These are phyloP conservation scores for Phoeniculus purpureus DNA, from an alignment of 2,797 vertebrate species.

Conservation along the genomic window DNA sequence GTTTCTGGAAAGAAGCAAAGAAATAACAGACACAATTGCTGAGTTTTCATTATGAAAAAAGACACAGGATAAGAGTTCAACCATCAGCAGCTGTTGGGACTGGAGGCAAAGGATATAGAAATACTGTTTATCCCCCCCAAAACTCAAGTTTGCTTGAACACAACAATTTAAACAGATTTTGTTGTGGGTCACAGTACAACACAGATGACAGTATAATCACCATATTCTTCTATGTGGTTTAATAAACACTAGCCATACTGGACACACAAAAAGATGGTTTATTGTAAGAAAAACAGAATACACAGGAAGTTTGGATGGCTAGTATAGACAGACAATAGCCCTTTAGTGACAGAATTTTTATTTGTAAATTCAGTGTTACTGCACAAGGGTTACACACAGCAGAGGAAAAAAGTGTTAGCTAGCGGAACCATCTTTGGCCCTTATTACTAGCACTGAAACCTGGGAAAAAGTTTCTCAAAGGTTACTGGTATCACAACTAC, in stretches of 20 bases:
- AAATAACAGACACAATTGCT: background rate
- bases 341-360: background rate
- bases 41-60: background rate
- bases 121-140: background rate
- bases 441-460: background rate
- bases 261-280: background rate
- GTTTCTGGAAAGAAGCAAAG: background rate
- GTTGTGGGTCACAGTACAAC: background rate
- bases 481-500: background rate
- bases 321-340: background rate
- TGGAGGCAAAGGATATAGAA: background rate
- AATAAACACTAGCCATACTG: background rate
- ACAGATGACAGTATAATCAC: rapidly evolving
- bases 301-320: background rate
- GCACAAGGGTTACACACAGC: background rate
- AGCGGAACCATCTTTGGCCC: background rate
- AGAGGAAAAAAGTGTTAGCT: background rate
- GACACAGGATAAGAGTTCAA: background rate
- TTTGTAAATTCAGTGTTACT: background rate
- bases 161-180: background rate
- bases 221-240: background rate
- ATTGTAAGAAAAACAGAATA: background rate
- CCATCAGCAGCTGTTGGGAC: background rate
- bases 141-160: background rate
- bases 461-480: background rate